phyloP scores from a whole-genome alignment of 2,888 invertebrate genomes.

The Drosophila imparisetae region DNA sequence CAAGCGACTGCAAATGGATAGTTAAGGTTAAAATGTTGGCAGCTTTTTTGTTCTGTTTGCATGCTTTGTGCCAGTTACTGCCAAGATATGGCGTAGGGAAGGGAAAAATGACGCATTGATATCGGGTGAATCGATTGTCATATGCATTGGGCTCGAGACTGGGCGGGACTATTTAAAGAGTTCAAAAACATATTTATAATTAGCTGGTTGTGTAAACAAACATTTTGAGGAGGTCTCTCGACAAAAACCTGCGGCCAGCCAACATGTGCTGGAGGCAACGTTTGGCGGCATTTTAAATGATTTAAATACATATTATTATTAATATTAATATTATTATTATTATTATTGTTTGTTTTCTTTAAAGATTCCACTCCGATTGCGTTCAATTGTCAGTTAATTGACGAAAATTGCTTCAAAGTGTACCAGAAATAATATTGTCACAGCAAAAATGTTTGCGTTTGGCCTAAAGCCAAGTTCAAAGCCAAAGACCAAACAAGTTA shows the following conservation, averaged over 20 bases:
- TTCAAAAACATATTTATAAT: conserved; percentile 29
- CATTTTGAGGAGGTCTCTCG: conserved; percentile 3
- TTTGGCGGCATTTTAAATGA: background rate
- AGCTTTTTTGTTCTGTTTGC: conserved; percentile 6
- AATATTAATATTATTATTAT: background rate
- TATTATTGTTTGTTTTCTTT: background rate
- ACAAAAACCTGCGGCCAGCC: background rate
- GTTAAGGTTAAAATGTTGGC: conserved; percentile 60
- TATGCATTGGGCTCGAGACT: background rate
- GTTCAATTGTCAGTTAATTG: too few relatives aligned
- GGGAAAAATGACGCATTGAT: conserved; percentile 33
- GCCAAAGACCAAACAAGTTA: conserved; percentile 10
- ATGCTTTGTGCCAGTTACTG: conserved; percentile 17
- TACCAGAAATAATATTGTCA: conserved; percentile 37
- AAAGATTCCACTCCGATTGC: too few relatives aligned
- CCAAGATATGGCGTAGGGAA: conserved; percentile 20
- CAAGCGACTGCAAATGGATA: conserved; percentile 16
- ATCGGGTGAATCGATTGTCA: conserved; percentile 2
- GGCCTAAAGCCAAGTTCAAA: conserved; percentile 4
- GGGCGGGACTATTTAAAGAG: background rate
- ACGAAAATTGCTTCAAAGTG: background rate
- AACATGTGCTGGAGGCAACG: conserved; percentile 3
- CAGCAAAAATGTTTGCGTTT: conserved; percentile 32
- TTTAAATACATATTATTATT: background rate
- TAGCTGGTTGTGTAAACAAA: conserved; percentile 32